These are phyloP conservation scores for Microplitis demolitor DNA, from an alignment of 1,140 invertebrate species.

Conservation along the genomic window DNA sequence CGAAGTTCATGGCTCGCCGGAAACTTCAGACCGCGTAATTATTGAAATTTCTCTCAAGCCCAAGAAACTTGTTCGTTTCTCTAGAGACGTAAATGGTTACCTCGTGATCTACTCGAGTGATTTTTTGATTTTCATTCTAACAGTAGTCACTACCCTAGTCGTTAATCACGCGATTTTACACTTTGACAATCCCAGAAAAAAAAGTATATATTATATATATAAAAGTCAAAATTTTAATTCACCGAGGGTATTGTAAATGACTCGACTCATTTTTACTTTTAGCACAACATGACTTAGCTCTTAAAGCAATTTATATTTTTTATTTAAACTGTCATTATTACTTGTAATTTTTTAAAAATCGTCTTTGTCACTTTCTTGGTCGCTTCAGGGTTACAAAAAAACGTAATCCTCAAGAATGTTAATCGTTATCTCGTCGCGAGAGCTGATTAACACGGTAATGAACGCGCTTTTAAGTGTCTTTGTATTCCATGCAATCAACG, in stretches of 20 bases:
- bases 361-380: neutral
- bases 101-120: slow-evolving; percentile 15
- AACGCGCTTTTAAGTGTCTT: slow-evolving; percentile 11
- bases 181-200: neutral
- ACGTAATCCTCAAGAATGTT: neutral
- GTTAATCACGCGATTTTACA: slow-evolving; percentile 13
- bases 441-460: slow-evolving; percentile 12
- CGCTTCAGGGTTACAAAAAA: neutral
- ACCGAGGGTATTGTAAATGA: too few relatives aligned
- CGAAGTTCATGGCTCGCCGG: slow-evolving; percentile 37
- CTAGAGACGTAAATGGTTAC: slow-evolving; percentile 22
- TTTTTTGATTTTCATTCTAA: slow-evolving; percentile 3
- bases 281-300: neutral
- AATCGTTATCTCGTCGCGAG: slow-evolving; percentile 14
- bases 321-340: neutral
- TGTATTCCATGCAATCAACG: slow-evolving; percentile 4
- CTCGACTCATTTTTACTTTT: neutral
- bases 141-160: neutral
- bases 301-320: neutral
- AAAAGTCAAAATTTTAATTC: neutral
- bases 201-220: neutral
- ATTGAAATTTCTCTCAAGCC: slow-evolving; percentile 43
- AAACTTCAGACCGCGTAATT: slow-evolving; percentile 40
- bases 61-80: slow-evolving; percentile 31
- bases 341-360: neutral